A percentile compares a stretch with the other conserved stretches of the same genome.
Conservation (phyloP, 1,140 invertebrate genomes). For the Asbolus verrucosus region DNA sequence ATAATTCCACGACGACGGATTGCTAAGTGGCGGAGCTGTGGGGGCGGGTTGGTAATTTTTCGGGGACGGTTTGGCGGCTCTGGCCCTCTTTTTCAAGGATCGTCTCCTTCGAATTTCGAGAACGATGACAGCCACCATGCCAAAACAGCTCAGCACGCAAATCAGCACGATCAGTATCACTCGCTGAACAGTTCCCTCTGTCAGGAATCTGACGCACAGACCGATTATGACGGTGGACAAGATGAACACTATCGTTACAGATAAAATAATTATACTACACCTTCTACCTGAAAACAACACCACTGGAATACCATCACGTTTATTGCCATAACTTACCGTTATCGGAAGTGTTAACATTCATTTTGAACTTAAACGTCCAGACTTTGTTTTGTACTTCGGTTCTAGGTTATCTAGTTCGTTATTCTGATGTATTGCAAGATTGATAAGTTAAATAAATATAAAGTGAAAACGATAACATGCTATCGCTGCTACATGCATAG, state of each 20-base stretch:
- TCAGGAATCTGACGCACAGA: slow-evolving; percentile 15
- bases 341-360: neutral
- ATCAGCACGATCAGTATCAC: slow-evolving; percentile 3
- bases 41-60: slow-evolving; percentile 2
- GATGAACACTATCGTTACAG: neutral
- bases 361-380: too few relatives aligned
- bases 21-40: neutral
- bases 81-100: neutral
- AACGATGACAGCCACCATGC: slow-evolving; percentile 1
- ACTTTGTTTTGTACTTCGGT: too few relatives aligned
- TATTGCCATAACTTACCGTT: neutral
- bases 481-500: too few relatives aligned
- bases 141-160: neutral
- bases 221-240: neutral
- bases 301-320: neutral
- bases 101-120: slow-evolving; percentile 10
- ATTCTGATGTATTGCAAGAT: too few relatives aligned
- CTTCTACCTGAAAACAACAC: neutral
- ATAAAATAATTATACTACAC: slow-evolving; percentile 7
- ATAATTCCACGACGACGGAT: too few relatives aligned
- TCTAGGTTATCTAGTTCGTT: too few relatives aligned
- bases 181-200: slow-evolving; percentile 9
- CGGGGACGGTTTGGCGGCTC: neutral
- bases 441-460: too few relatives aligned
- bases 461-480: too few relatives aligned